Base-by-base conservation (phyloP, 2,797 vertebrate species). In the Sciurus carolinensis region DNA sequence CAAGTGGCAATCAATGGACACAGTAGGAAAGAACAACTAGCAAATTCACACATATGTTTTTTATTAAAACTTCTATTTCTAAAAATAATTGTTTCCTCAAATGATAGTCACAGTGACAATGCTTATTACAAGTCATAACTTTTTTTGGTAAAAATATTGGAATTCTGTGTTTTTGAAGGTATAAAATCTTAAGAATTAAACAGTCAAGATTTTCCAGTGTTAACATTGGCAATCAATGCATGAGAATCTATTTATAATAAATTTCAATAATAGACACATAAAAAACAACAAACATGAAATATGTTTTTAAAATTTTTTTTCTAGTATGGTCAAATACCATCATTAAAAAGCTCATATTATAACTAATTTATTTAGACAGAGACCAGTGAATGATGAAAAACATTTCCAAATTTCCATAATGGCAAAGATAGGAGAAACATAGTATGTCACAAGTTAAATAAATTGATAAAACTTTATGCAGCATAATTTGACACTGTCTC, bases 1-100 rank as follows among this genome's bases (percentile, higher is more conserved):
- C 90, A 92, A 88, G 82, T 69, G 81, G 42, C 47, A n/a, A 47
- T 94, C 6, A 5, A 52, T 77, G 14, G 59, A 33, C 80, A 66
- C 52, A 28, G 95, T 80, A 89, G 95, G 92, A 87, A 96, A 84
- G 79, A 95, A 75, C 42, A 66, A 79, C 69, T 76, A 47, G 57
- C 93, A 94, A 95, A 95, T 96, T 95, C 79, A 92, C 86, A 95
- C 90, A 66, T 82, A 50, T 95, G 96, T n/a, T 79, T 96, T 89
- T 91, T 66, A 90, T 95, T 87, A 77, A 95, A 96, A 84, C 26
- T 83, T 89, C 11, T 76, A 42, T 83, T 96, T 87, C 86, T 30
- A 54, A 97, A 94, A 75, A 39, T 82, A 83, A 69, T 87, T 96
- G 15, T 88, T 96, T 92, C 79, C 62, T 83, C 73, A 80, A 96